Percentiles rank a stretch among this genome's conserved stretches.
phyloP scores from a whole-genome alignment of 1,140 invertebrate species.

The Tachypleus tridentatus region DNA sequence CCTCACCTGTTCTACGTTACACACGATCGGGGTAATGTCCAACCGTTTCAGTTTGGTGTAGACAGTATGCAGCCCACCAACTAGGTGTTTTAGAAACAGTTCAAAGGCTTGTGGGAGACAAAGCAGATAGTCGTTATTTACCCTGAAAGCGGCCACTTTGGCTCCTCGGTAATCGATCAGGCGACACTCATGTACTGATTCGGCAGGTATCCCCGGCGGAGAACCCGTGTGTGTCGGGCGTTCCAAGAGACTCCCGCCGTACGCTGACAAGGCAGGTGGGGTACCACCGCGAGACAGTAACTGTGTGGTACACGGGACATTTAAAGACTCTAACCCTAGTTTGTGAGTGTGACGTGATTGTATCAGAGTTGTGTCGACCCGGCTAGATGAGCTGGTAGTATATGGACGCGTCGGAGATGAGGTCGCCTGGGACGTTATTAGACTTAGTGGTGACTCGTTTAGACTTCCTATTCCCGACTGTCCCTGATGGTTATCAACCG shows the following conservation, averaged over 20 bases:
- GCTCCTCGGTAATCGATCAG: constrained; percentile 91
- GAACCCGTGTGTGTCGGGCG: constrained; percentile 14
- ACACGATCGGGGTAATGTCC: constrained; percentile 95
- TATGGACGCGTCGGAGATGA: too few species aligned
- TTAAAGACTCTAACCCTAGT: too few species aligned
- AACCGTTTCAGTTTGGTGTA: constrained; percentile 97
- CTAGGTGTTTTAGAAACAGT: constrained; percentile 93
- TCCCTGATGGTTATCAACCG: too few species aligned
- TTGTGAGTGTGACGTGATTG: too few species aligned
- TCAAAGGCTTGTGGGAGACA: constrained; percentile 98
- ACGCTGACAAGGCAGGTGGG: background rate
- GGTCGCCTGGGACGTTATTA: too few species aligned
- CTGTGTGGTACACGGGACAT: too few species aligned
- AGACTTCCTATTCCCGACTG: too few species aligned
- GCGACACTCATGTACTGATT: constrained; percentile 88
- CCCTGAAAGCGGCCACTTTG: constrained; percentile 94
- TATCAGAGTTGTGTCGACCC: too few species aligned
- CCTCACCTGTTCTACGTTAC: constrained; percentile 98
- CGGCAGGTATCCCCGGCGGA: constrained; percentile 43
- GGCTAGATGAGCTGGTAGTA: too few species aligned
- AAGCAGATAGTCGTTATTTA: constrained; percentile 89
- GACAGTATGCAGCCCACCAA: constrained; percentile 95
- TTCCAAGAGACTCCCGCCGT: background rate
- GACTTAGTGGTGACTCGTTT: too few species aligned
- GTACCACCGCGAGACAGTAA: background rate